Evolutionary conservation across 2,113 vertebrate genomes (phyloP), one percentile per base, ranked within the genome.

Genomic region (Pungitius pungitius): DNA sequence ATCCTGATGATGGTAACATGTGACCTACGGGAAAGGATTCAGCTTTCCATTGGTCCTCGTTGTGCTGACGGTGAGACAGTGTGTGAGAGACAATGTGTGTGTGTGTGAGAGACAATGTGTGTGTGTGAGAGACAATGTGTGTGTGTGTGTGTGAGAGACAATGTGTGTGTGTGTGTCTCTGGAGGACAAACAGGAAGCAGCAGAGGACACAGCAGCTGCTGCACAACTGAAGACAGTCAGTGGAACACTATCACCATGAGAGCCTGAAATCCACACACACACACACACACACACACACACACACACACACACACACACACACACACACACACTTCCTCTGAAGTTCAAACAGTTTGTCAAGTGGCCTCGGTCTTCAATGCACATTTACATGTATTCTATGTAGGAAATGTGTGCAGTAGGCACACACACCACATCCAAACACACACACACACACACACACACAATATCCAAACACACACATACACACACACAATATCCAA

Each of bases 141-240:
- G n/a, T n/a, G n/a, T n/a, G n/a, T n/a, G n/a, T n/a, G n/a, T 30
- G 30, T 30, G 30, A 49, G 63, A 43, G 27, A 39, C 30, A 47
- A 69, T 60, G 17, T 10, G 55, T 52, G 49, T 49, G 20, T 22
- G 52, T 2, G 47, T 72, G 12, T 67, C 30, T 30, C 47, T 43
- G 69, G 69, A 73, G 47, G 30, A 40, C 26, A 15, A 45, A 60
- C 59, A 40, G 75, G 73, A 81, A 75, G 58, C 78, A 65, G 71
- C 52, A 13, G 52, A 3, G 64, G 51, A 74, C 33, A 60, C 60
- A 71, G 58, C 78, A 27, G 70, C 47, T 61, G 69, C 56, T 14
- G 57, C 64, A 30, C 30, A 30, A 1, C 39, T 33, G 26, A 7
- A 37, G 15, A 73, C 58, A 1, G 13, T 60, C 57, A 27, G 35